A percentile compares a stretch with the other conserved stretches of the same genome.
Conservation (phyloP, 2,888 invertebrate genomes). For the Netelia melanura region DNA sequence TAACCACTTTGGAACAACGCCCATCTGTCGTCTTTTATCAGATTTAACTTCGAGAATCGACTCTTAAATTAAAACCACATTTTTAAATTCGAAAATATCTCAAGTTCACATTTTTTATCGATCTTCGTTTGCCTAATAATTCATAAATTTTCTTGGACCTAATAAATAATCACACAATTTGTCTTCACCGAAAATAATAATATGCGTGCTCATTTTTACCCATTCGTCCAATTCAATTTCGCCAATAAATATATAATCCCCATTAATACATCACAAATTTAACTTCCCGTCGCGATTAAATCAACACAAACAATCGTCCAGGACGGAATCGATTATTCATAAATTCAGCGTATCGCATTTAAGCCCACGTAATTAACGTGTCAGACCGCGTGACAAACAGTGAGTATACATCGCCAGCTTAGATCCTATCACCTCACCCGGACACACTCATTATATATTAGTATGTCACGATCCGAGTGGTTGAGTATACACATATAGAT, state of each 20-base stretch:
- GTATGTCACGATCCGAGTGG: slow-evolving; percentile 14
- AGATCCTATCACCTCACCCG: slow-evolving; percentile 48
- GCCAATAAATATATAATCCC: slow-evolving; percentile 22
- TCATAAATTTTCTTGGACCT: not conserved
- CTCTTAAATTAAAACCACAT: not conserved
- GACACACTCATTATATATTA: slow-evolving; percentile 38
- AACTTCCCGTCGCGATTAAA: slow-evolving; percentile 38
- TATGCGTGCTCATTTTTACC: not conserved
- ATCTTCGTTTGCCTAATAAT: not conserved
- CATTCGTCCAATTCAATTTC: slow-evolving; percentile 2
- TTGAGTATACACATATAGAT: slow-evolving; percentile 3
- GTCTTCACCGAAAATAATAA: not conserved
- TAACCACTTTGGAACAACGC: slow-evolving; percentile 27
- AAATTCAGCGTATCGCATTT: slow-evolving; percentile 33
- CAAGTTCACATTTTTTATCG: not conserved
- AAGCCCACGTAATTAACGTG: slow-evolving; percentile 43
- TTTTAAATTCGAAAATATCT: not conserved
- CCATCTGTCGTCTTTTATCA: not conserved
- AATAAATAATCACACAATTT: not conserved
- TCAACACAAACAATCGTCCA: slow-evolving; percentile 7
- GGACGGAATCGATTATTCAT: slow-evolving; percentile 48
- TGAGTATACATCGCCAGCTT: slow-evolving; percentile 22
- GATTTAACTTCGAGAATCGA: too few relatives aligned
- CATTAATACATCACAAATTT: slow-evolving; percentile 9
- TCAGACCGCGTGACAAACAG: slow-evolving; percentile 43